Evolutionary conservation across 2,888 invertebrate species (phyloP).

Genomic region (Orthosia gracilis): DNA sequence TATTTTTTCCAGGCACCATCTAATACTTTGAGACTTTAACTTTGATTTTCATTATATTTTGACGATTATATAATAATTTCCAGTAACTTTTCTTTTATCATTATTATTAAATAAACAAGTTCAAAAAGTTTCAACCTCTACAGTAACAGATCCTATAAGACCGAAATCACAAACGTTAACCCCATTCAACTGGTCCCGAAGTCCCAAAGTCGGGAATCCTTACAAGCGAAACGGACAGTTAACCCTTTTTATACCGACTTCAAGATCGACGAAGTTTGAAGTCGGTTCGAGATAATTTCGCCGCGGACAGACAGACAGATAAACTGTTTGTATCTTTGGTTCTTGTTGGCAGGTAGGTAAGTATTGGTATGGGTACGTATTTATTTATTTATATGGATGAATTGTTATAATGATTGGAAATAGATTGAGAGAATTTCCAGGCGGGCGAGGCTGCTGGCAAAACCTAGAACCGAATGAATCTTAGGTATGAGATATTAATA

Average conservation of each 20-base stretch:
- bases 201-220: slow-evolving; percentile 29
- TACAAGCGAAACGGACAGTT: slow-evolving; percentile 51
- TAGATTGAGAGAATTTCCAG: too few species aligned
- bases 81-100: not conserved
- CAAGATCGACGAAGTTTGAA: slow-evolving; percentile 56
- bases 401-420: not conserved
- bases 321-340: slow-evolving; percentile 51
- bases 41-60: too few species aligned
- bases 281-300: slow-evolving; percentile 56
- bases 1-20: not conserved
- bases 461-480: too few species aligned
- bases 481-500: too few species aligned
- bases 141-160: slow-evolving; percentile 7
- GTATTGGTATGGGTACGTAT: not conserved
- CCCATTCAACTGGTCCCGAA: slow-evolving; percentile 34
- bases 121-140: not conserved
- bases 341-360: slow-evolving; percentile 23
- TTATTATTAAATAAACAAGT: not conserved
- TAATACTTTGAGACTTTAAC: too few species aligned
- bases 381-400: not conserved
- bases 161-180: slow-evolving; percentile 25
- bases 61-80: too few species aligned
- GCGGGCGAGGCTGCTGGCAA: too few species aligned
- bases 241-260: slow-evolving; percentile 60
- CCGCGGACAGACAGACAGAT: slow-evolving; percentile 52